Evolutionary conservation across 1,140 invertebrate species (phyloP).

Genomic region (Nylanderia fulva): DNA sequence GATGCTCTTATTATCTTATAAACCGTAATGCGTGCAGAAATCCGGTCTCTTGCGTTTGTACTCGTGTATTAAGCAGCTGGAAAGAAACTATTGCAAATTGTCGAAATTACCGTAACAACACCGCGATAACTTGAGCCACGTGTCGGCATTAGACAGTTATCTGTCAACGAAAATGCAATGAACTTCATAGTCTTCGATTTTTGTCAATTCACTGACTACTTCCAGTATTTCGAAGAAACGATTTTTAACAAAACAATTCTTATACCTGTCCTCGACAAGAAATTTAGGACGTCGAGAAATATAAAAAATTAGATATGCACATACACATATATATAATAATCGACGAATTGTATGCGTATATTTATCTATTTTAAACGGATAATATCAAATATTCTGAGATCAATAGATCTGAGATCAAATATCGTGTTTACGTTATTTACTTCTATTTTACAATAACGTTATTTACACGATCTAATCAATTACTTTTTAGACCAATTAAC

Average conservation of each 20-base stretch:
- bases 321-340: too few species aligned
- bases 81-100: conserved; percentile 23
- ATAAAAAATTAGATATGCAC: too few species aligned
- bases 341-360: too few species aligned
- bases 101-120: conserved; percentile 32
- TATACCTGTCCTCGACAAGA: not conserved
- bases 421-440: too few species aligned
- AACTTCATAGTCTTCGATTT: conserved; percentile 18
- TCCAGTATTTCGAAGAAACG: not conserved
- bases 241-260: not conserved
- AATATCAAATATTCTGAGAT: too few species aligned
- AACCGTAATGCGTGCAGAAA: conserved; percentile 27
- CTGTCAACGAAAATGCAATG: not conserved
- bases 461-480: too few species aligned
- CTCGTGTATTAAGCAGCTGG: not conserved
- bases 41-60: conserved; percentile 48
- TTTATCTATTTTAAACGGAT: too few species aligned
- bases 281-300: not conserved
- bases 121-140: not conserved
- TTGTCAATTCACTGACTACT: not conserved
- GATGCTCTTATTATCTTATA: conserved; percentile 66
- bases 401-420: too few species aligned
- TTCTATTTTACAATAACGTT: too few species aligned
- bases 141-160: not conserved
- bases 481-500: too few species aligned